phyloP scores from a whole-genome alignment of 1,140 invertebrate genomes.

The Saccostrea glomerata region DNA sequence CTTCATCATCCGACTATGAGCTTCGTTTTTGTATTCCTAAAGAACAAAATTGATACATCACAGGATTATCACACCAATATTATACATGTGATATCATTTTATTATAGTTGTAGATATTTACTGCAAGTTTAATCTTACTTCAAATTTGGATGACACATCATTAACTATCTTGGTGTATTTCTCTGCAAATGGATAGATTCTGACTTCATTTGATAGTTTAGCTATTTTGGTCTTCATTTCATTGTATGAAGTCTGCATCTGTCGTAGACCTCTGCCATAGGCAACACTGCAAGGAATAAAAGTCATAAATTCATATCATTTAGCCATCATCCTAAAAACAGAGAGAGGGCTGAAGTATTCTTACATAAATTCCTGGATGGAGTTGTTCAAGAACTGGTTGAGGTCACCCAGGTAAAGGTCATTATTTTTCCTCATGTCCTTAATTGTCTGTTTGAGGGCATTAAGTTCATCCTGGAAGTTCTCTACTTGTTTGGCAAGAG shows the following conservation, averaged over 20 bases:
- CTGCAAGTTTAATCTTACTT: slow-evolving; percentile 48
- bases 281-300: slow-evolving; percentile 33
- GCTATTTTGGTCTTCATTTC: slow-evolving; percentile 43
- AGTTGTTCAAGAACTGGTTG: slow-evolving; percentile 51
- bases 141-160: slow-evolving; percentile 40
- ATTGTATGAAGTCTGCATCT: slow-evolving; percentile 13
- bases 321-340: not conserved
- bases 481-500: slow-evolving; percentile 59
- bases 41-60: not conserved
- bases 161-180: slow-evolving; percentile 59
- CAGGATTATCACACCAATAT: not conserved
- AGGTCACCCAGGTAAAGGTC: slow-evolving; percentile 67
- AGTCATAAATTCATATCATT: not conserved
- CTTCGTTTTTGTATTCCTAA: slow-evolving; percentile 39
- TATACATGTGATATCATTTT: not conserved
- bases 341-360: slow-evolving; percentile 34
- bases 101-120: not conserved
- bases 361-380: slow-evolving; percentile 62
- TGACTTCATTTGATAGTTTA: slow-evolving; percentile 54
- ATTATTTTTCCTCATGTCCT: slow-evolving; percentile 67
- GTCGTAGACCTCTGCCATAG: slow-evolving; percentile 26
- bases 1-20: slow-evolving; percentile 11
- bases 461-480: slow-evolving; percentile 56
- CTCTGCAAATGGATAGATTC: slow-evolving; percentile 56
- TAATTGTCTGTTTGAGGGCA: slow-evolving; percentile 57